Evolutionary conservation across 2,888 invertebrate species (phyloP), one percentile per base, ranked within the genome.

Genomic region (Meta bourneti): DNA sequence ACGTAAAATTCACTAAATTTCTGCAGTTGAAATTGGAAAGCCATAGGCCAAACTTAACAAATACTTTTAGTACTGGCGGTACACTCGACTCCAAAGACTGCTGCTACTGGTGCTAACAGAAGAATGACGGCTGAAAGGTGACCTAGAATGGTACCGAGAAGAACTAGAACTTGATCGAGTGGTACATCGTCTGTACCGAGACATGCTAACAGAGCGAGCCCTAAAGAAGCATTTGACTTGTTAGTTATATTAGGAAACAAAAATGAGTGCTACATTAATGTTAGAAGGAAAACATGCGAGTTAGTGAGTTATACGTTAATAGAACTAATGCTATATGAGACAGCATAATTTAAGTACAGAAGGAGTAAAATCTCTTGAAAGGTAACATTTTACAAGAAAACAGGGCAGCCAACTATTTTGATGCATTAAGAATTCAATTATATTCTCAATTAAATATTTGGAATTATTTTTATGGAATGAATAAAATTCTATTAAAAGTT

Each of bases 171-270:
- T 81, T 52, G 87, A 82, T 71, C 77, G 61, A 74, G 85, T 74
- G 6, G 78, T 52, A n/a, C 48, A 75, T 51, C 90, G 84, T 79
- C 80, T 83, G 51, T 34, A 51, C 49, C 84, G 78, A 61, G 86
- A 81, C 75, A 86, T 80, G 84, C 88, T 88, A 61, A 91, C 87
- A 83, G 91, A 91, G 49, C 91, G 91, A 87, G 91, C 91, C 91
- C 91, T 91, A 84, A 61, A 84, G 70, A 72, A 78, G 70, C 54
- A 61, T 48, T 78, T 48, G 51, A 20, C 61, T 19, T 83, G 81
- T 89, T 78, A 83, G 78, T 82, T 16, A 48, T 69, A 87, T 80
- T 19, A 49, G 81, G 79, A 74, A 74, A 74, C 74, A 78, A 54
- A 16, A 87, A 19, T 72, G 20, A 49, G 71, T 34, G 51, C 16